Base-by-base conservation (phyloP, 2,113 vertebrate genomes). In the Ibidorhyncha struthersii region DNA sequence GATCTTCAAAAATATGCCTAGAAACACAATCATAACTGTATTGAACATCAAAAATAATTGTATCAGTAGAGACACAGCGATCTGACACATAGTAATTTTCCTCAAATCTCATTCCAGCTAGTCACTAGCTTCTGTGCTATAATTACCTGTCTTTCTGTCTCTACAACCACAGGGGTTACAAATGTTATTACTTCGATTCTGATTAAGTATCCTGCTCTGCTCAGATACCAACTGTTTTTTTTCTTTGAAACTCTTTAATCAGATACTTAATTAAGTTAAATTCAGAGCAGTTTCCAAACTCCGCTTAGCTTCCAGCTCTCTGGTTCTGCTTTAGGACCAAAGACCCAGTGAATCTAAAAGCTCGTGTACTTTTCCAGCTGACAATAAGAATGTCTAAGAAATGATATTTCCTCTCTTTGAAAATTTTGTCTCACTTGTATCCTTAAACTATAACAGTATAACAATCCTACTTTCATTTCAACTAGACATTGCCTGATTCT, bases 181-280 rank as follows among this genome's bases (percentile, higher is more conserved):
- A 72, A 84, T 71, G 70, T 67, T 93, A 89, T 87, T 89, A 84
- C 52, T 95, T 85, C 81, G 93, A 29, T 56, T 94, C 81, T 91
- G 56, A 79, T 84, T 86, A 89, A 93, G 26, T 79, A 36, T 52
- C 56, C 73, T 74, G 56, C 49, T 76, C 81, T 82, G 16, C 66
- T 93, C 70, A 79, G 70, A 90, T 72, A 82, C 40, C 43, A 93
- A 52, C 49, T 74, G 45, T 43, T 30, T 18, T 86, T 94, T 82
- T 94, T n/a, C 61, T 91, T 69, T 93, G 66, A 87, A 94, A 76
- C 32, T 63, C 23, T 84, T 65, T 93, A 63, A 85, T 94, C 78
- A 82, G 40, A 61, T 74, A 86, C 26, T 66, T 74, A 71, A 96
- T 86, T 58, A 93, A 91, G 59, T 71, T 79, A 74, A 84, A 93